Evolutionary conservation across 2,113 vertebrate species (phyloP).

Genomic region (Vulpes ferrilata): DNA sequence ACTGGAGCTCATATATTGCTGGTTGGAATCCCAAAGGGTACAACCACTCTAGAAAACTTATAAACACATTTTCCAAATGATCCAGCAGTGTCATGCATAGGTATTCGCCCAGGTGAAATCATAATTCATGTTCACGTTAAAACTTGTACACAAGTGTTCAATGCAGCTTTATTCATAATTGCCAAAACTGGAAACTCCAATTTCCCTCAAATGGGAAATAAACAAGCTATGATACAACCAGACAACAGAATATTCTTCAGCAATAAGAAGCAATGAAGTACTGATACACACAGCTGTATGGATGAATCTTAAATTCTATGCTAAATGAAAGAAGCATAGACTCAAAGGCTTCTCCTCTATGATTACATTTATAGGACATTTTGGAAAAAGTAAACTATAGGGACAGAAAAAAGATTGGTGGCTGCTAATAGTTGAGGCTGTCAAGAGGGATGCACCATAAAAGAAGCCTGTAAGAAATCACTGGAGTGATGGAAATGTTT

Average conservation of each 20-base stretch:
- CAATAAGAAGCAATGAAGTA: background rate
- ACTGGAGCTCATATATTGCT: background rate
- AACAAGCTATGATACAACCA: background rate
- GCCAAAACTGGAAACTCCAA: background rate
- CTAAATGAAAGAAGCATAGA: background rate
- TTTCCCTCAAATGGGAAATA: background rate
- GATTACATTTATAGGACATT: background rate
- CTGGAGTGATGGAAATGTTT: background rate
- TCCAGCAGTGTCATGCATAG: background rate
- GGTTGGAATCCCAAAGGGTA: background rate
- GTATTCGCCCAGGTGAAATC: background rate
- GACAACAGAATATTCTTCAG: background rate
- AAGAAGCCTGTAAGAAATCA: background rate
- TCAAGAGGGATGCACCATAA: background rate
- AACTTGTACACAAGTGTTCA: background rate
- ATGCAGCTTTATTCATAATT: background rate
- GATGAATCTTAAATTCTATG: background rate
- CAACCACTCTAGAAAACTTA: background rate
- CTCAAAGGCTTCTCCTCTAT: background rate
- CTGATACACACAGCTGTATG: background rate
- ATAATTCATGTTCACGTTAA: background rate
- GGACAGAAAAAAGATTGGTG: background rate
- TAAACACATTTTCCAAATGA: background rate
- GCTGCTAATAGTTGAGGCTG: background rate
- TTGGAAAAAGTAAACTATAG: background rate